Evolutionary conservation across 2,113 vertebrate species (phyloP).

Genomic region (Nerophis lumbriciformis): DNA sequence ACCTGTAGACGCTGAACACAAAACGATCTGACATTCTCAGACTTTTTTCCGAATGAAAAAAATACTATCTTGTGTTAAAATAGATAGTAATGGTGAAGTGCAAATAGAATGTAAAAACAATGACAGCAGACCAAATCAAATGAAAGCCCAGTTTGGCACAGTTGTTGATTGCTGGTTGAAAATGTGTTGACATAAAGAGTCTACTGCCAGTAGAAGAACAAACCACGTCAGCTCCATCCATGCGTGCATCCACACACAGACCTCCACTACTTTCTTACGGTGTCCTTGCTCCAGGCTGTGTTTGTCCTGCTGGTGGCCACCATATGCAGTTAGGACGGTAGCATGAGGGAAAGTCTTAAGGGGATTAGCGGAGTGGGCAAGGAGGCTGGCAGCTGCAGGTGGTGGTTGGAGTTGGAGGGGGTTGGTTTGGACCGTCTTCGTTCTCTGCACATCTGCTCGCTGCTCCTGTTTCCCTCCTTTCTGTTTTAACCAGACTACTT

Average conservation of each 20-base stretch:
- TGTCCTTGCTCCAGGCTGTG: neutral
- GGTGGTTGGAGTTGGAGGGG: neutral
- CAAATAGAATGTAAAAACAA: no score
- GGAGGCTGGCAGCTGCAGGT: neutral
- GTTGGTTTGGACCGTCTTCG: conserved; percentile 1
- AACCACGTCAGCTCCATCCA: neutral
- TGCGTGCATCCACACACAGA: neutral
- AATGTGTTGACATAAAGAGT: no score
- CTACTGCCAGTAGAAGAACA: no score
- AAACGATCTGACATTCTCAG: no score
- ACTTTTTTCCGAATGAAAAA: no score
- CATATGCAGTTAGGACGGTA: neutral
- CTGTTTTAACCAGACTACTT: conserved; percentile 22
- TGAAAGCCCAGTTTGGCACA: no score
- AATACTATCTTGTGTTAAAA: no score
- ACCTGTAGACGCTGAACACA: neutral
- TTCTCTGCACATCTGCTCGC: conserved; percentile 22
- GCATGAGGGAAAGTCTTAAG: neutral
- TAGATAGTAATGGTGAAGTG: no score
- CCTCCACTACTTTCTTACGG: neutral
- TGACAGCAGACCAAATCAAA: no score
- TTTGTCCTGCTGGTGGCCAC: conserved; percentile 55
- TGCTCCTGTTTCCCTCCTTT: conserved; percentile 20
- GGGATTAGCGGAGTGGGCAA: conserved; percentile 4
- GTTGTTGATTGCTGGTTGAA: no score